These are phyloP conservation scores for Melanotaenia pygmaea DNA, from an alignment of 2,797 vertebrate genomes.

Conservation along the genomic window DNA sequence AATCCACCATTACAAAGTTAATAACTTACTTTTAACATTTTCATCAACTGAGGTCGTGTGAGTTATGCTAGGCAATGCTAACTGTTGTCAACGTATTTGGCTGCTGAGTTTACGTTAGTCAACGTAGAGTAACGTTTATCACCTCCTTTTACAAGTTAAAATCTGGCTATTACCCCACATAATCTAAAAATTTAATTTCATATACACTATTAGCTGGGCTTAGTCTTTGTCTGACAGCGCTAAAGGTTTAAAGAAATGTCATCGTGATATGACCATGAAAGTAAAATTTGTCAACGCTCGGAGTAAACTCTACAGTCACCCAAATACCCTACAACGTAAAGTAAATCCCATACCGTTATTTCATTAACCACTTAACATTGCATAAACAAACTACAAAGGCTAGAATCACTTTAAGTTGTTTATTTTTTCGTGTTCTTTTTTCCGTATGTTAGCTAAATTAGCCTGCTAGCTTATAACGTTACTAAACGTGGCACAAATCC, in stretches of 20 bases:
- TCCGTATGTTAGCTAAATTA: conserved; percentile 53
- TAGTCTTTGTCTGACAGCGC: neutral
- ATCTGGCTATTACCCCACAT: neutral
- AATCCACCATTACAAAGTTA: neutral
- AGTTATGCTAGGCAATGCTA: neutral
- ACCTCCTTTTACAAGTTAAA: neutral
- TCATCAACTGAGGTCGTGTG: neutral
- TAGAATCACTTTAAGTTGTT: neutral
- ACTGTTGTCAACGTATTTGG: neutral
- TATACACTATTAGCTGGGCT: neutral
- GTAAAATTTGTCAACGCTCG: neutral
- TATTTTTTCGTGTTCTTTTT: neutral
- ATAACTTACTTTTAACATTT: neutral
- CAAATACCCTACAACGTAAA: neutral
- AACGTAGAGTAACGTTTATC: neutral
- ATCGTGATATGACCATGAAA: neutral
- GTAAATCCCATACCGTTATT: neutral
- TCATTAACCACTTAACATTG: neutral
- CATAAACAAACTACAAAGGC: rapidly evolving
- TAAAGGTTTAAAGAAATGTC: neutral
- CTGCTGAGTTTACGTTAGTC: neutral
- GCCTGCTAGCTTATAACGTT: conserved; percentile 50
- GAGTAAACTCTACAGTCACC: neutral
- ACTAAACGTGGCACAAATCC: neutral
- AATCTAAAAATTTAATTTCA: neutral